Evolutionary conservation across 1,140 invertebrate genomes (phyloP).

Genomic region (Drosophila kurseongensis): DNA sequence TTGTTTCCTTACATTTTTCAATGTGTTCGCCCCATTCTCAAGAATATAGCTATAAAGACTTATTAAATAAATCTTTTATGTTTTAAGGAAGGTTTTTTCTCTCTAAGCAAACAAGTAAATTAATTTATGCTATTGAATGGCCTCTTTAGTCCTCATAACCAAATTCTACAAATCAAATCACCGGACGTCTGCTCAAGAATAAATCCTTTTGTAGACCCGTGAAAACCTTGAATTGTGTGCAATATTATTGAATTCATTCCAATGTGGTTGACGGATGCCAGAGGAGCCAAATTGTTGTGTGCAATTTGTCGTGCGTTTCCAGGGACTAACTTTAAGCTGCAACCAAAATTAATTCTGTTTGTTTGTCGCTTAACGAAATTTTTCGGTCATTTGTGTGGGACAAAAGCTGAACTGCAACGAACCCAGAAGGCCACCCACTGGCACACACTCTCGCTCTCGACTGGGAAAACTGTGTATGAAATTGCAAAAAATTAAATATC

Average conservation of each 20-base stretch:
- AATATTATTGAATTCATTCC: background rate
- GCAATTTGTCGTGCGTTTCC: constrained; percentile 11
- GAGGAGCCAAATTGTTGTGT: background rate
- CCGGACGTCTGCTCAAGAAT: background rate
- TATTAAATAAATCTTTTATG: no score
- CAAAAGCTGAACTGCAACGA: constrained; percentile 15
- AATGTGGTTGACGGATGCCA: background rate
- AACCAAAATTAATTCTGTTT: constrained; percentile 69
- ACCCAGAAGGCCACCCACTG: constrained; percentile 4
- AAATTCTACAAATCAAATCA: no score
- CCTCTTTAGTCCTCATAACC: background rate
- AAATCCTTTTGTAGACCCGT: background rate
- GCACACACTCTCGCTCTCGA: constrained; percentile 12
- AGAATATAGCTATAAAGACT: no score
- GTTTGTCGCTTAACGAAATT: constrained; percentile 51
- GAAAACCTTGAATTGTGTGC: background rate
- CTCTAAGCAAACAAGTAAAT: no score
- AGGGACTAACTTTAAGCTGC: constrained; percentile 25
- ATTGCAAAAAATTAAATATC: constrained; percentile 79
- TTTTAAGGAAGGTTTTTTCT: no score
- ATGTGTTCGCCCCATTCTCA: no score
- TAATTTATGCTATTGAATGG: no score
- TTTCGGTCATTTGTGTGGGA: constrained; percentile 38
- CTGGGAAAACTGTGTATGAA: constrained; percentile 47
- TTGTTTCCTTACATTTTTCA: no score